Percentiles rank a stretch among this genome's conserved stretches.
Evolutionary conservation across 2,888 invertebrate genomes (phyloP).

Genomic region (Gortyna flavago): DNA sequence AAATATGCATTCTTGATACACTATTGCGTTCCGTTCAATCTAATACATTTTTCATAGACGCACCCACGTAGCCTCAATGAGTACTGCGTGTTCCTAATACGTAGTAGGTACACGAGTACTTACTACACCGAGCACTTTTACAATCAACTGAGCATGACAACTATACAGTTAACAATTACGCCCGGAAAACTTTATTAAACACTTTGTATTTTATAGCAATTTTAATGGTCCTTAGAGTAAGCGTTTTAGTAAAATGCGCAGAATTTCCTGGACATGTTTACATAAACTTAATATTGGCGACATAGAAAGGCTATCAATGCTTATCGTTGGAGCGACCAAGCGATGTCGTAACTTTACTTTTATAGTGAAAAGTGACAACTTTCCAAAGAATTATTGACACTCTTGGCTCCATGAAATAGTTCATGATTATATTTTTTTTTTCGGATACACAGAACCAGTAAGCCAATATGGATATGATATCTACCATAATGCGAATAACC

Average conservation of each 20-base stretch:
- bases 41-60: conserved; percentile 57
- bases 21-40: conserved; percentile 28
- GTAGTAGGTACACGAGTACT: conserved; percentile 17
- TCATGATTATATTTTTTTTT: not conserved
- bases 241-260: conserved; percentile 9
- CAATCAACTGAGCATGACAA: conserved; percentile 52
- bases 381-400: conserved; percentile 33
- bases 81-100: conserved; percentile 21
- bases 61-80: conserved; percentile 38
- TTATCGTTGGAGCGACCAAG: conserved; percentile 20
- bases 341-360: conserved; percentile 43
- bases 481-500: not conserved
- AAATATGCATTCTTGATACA: conserved; percentile 39
- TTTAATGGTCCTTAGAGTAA: not conserved
- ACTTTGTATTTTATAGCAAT: conserved; percentile 2
- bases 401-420: conserved; percentile 12
- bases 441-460: not conserved
- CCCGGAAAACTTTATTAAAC: conserved; percentile 6
- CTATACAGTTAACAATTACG: conserved; percentile 13
- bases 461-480: not conserved
- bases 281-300: conserved; percentile 40
- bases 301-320: conserved; percentile 14
- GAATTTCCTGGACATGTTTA: conserved; percentile 44
- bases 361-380: conserved; percentile 34
- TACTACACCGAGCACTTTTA: conserved; percentile 24